Evolutionary conservation across 2,113 vertebrate species (phyloP).

Genomic region (Gasterosteus aculeatus): DNA sequence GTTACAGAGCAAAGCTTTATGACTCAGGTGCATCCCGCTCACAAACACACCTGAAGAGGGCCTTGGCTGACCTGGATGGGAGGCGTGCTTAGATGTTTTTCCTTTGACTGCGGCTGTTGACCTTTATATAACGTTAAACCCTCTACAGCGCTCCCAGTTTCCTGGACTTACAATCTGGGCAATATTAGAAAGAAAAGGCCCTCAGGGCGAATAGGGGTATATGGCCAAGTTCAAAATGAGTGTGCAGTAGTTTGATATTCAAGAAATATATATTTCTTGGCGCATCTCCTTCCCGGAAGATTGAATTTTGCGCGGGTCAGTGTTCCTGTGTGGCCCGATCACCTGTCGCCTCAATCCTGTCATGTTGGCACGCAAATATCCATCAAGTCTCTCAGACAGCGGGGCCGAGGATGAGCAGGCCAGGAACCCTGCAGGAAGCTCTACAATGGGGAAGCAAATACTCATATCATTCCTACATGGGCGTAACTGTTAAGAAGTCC

Average conservation of each 20-base stretch:
- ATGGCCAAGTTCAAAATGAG: neutral
- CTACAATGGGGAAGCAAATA: conserved; percentile 57
- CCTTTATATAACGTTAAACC: conserved; percentile 11
- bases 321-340: conserved; percentile 28
- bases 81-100: conserved; percentile 8
- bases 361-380: conserved; percentile 9
- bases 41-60: conserved; percentile 49
- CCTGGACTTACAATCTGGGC: neutral
- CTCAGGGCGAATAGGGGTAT: neutral
- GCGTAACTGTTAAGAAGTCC: conserved; percentile 23
- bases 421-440: conserved; percentile 32
- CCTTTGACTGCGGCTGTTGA: conserved; percentile 23
- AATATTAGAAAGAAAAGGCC: neutral
- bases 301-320: conserved; percentile 22
- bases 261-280: neutral
- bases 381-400: conserved; percentile 44
- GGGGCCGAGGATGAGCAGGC: conserved; percentile 18
- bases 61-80: conserved; percentile 13
- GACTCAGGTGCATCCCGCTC: conserved; percentile 59
- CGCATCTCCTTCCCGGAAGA: neutral
- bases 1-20: conserved; percentile 59
- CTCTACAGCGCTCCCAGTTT: neutral
- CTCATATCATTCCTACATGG: conserved; percentile 47
- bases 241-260: neutral
- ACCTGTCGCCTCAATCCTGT: conserved; percentile 36